Percentiles rank a stretch among this genome's conserved stretches.
These are phyloP conservation scores for Erythrolamprus reginae DNA, from an alignment of 2,113 vertebrate genomes.

Conservation along the genomic window DNA sequence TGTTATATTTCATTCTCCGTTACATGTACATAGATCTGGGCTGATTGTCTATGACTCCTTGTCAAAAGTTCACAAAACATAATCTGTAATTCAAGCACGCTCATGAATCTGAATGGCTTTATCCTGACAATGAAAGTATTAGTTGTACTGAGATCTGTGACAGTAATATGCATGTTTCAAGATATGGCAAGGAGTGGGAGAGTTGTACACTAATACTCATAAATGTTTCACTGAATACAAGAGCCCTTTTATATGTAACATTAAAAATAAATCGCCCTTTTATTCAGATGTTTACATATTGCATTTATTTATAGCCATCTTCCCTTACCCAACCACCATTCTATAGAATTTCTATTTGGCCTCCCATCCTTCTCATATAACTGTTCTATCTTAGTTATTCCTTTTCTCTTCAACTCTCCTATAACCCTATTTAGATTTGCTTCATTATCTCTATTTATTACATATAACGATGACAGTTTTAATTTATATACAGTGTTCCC, in stretches of 20 bases:
- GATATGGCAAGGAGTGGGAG: not conserved
- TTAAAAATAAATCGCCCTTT: too few relatives aligned
- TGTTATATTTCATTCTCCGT: not conserved
- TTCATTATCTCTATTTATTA: too few relatives aligned
- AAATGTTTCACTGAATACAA: not conserved
- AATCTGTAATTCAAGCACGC: not conserved
- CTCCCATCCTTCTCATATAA: too few relatives aligned
- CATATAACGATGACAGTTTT: too few relatives aligned
- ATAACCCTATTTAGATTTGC: too few relatives aligned
- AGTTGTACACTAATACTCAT: not conserved
- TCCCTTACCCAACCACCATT: too few relatives aligned
- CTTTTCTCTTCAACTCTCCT: too few relatives aligned
- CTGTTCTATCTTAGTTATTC: too few relatives aligned
- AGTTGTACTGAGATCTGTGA: not conserved
- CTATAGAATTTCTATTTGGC: too few relatives aligned
- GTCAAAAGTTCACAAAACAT: not conserved
- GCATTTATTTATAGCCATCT: too few relatives aligned
- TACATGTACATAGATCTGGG: not conserved
- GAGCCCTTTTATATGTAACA: conserved; percentile 11
- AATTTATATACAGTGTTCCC: too few relatives aligned
- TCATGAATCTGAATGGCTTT: not conserved
- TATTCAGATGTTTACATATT: too few relatives aligned
- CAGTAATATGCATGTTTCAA: not conserved
- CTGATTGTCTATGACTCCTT: not conserved
- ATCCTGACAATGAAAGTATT: not conserved